Base-by-base conservation (phyloP, 2,888 invertebrate genomes). In the Choreutis nemorana region DNA sequence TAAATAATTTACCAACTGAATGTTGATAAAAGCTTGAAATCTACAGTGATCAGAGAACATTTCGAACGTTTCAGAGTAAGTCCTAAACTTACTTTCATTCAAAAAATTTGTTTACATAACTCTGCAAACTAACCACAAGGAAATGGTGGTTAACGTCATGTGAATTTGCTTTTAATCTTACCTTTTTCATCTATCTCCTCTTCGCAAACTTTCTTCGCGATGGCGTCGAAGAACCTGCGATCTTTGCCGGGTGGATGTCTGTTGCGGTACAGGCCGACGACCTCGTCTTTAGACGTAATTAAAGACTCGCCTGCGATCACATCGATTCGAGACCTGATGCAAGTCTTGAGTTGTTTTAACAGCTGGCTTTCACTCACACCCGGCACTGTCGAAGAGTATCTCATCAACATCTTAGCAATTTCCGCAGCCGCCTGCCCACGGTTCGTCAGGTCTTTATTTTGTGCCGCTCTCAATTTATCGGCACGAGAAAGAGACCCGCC, bases 291-390 rank as follows among this genome's bases (percentile, higher is more conserved):
- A 0, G 29, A 18, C 2, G 14, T 10, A 3, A 28, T 16, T 8
- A 42, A 20, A 4, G 31, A 29, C 4, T 43, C 40, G 3, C 39
- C 43, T 8, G 39, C 24, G 28, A 43, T 21, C 5, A 43, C 44
- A 13, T 48, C 43, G 3, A 51, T 33, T 2, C 51, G 45, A 2
- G 43, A 22, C 10, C 27, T 28, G 14, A 50, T 41, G 26, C 39
- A 43, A 9, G 29, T 14, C 10, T 36, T 48, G 14, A 51, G 28
- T 10, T 41, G 25, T 6, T 26, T 14, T 0, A 34, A 3, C 1
- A 41, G 11, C 22, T 13, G 28, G n/a, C 4, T 28, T 28, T 22
- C 14, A 22, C 28, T 12, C 22, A 21, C 28, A 14, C 10, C 22
- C n/a, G 28, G 21, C 21, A 7, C 5, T 18, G 8, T 18, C 5